phyloP scores from a whole-genome alignment of 2,888 invertebrate species.

The Erebia epiphron region DNA sequence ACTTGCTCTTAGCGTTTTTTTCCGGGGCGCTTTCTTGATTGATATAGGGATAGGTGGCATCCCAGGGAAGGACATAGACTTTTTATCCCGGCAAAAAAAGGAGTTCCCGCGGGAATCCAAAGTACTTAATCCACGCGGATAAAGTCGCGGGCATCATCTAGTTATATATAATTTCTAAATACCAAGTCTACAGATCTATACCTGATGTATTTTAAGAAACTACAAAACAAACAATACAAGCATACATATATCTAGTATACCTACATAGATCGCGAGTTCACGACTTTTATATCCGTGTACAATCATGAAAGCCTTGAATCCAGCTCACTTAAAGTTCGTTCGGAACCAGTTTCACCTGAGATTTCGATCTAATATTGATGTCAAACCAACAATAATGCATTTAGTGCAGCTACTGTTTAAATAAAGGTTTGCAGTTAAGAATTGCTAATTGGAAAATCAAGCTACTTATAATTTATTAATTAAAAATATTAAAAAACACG shows the following conservation, averaged over 20 bases:
- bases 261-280: conserved; percentile 45
- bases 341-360: conserved; percentile 37
- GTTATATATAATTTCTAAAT: no score
- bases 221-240: neutral
- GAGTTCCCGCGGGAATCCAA: no score
- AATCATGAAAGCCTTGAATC: conserved; percentile 44
- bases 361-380: conserved; percentile 28
- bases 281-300: conserved; percentile 45
- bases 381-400: conserved; percentile 20
- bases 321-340: conserved; percentile 28
- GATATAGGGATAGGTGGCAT: no score
- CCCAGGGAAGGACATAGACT: no score
- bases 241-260: neutral
- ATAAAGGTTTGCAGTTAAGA: neutral
- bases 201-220: neutral
- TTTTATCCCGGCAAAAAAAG: no score
- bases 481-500: no score
- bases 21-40: no score
- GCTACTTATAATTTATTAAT: no score
- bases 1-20: no score
- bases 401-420: conserved; percentile 6
- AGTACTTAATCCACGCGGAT: no score
- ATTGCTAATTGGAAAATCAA: neutral
- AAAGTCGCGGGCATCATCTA: no score
- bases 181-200: neutral